These are phyloP conservation scores for Anhinga anhinga DNA, from an alignment of 2,113 vertebrate species.

Conservation along the genomic window DNA sequence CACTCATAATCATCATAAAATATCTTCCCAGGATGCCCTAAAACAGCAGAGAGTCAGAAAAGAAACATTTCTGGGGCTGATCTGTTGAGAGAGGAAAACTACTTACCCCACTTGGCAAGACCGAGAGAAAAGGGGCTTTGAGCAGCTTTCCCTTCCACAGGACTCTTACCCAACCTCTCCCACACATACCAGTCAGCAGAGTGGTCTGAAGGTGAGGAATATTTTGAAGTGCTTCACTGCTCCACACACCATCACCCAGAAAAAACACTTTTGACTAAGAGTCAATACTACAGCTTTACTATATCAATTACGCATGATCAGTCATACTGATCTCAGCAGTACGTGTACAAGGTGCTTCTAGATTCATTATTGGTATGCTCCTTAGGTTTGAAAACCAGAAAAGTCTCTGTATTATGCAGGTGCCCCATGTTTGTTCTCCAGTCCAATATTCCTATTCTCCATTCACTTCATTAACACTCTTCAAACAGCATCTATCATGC, in stretches of 20 bases:
- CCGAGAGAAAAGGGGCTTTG: background rate
- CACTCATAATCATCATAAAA: background rate
- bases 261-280: background rate
- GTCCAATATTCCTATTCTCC: background rate
- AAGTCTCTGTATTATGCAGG: background rate
- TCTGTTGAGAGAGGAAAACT: background rate
- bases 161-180: background rate
- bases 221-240: background rate
- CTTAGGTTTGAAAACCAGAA: background rate
- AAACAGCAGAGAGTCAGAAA: background rate
- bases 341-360: background rate
- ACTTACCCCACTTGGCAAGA: background rate
- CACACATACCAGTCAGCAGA: background rate
- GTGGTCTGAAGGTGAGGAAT: background rate
- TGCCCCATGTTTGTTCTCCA: background rate
- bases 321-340: background rate
- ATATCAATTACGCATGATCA: background rate
- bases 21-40: background rate
- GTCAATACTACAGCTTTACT: background rate
- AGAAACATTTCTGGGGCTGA: background rate
- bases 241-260: background rate
- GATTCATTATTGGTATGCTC: background rate
- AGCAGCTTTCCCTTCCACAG: background rate
- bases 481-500: background rate
- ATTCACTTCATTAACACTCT: background rate